phyloP scores from a whole-genome alignment of 2,113 vertebrate genomes.

The Protomyctophum bolini region DNA sequence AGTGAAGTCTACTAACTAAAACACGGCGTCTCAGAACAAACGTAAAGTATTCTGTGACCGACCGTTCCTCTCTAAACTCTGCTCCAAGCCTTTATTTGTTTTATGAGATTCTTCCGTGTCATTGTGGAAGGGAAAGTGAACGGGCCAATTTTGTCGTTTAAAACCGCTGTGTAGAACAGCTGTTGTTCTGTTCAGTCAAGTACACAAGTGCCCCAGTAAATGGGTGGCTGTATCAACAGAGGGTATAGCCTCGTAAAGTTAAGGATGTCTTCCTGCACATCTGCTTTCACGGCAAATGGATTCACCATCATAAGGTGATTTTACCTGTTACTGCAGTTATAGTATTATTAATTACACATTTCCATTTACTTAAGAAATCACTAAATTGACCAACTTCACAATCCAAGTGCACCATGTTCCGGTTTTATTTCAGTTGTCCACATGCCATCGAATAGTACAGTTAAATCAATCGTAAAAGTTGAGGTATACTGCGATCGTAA shows the following conservation, averaged over 20 bases:
- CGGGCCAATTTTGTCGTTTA: background rate
- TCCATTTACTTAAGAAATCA: background rate
- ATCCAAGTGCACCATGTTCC: too few relatives aligned
- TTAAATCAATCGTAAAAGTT: too few relatives aligned
- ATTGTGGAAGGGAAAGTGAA: background rate
- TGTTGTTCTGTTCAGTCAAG: background rate
- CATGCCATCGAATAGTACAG: too few relatives aligned
- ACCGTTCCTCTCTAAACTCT: background rate
- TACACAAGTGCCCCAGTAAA: background rate
- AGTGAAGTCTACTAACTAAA: slow-evolving; percentile 10
- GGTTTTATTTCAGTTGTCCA: too few relatives aligned
- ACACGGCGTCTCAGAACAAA: background rate
- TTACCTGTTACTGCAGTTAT: background rate
- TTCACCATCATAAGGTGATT: background rate
- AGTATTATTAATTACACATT: background rate
- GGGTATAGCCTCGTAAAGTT: background rate
- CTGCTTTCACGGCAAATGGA: background rate
- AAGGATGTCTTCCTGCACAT: slow-evolving; percentile 7
- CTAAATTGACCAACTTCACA: too few relatives aligned
- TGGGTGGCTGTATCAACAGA: background rate
- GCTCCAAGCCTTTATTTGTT: background rate
- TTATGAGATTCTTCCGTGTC: background rate
- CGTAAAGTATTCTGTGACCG: background rate
- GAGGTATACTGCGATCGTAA: too few relatives aligned
- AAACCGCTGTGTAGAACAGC: background rate